Evolutionary conservation across 2,888 invertebrate species (phyloP).

Genomic region (Tiliacea aurago): DNA sequence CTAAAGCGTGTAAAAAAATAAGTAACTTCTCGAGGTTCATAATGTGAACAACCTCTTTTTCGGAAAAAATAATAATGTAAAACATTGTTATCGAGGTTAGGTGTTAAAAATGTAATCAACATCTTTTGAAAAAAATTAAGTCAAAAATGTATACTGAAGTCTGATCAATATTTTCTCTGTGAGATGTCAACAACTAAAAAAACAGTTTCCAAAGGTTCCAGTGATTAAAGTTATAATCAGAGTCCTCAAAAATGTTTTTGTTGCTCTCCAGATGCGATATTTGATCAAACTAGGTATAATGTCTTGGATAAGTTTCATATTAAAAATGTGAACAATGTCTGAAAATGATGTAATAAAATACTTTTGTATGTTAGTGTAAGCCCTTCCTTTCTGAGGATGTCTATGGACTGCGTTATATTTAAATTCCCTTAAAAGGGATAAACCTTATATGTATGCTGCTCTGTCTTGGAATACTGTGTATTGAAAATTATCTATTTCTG

Average conservation of each 20-base stretch:
- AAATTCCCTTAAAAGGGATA: constrained; percentile 31
- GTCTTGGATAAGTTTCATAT: constrained; percentile 25
- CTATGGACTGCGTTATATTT: constrained; percentile 41
- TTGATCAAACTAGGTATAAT: constrained; percentile 12
- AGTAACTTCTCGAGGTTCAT: not conserved
- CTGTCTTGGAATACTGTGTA: constrained; percentile 31
- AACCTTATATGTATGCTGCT: constrained; percentile 33
- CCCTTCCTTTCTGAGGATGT: constrained; percentile 44
- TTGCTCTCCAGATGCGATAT: not conserved
- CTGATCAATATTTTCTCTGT: constrained; percentile 11
- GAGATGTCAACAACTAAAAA: not conserved
- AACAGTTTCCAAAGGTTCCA: not conserved
- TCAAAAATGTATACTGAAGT: not conserved
- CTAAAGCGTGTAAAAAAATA: not conserved
- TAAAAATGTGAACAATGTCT: constrained; percentile 42
- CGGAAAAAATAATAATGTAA: not conserved
- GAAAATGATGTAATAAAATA: constrained; percentile 8
- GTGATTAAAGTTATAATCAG: not conserved
- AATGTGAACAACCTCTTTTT: not conserved
- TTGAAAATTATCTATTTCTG: constrained; percentile 30
- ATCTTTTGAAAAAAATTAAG: not conserved
- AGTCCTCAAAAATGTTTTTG: not conserved
- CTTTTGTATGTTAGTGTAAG: constrained; percentile 47
- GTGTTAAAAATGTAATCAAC: not conserved
- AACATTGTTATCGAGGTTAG: constrained; percentile 13